A percentile compares a stretch with the other conserved stretches of the same genome.
phyloP scores from a whole-genome alignment of 2,888 invertebrate species.

The Abrostola triplasia region DNA sequence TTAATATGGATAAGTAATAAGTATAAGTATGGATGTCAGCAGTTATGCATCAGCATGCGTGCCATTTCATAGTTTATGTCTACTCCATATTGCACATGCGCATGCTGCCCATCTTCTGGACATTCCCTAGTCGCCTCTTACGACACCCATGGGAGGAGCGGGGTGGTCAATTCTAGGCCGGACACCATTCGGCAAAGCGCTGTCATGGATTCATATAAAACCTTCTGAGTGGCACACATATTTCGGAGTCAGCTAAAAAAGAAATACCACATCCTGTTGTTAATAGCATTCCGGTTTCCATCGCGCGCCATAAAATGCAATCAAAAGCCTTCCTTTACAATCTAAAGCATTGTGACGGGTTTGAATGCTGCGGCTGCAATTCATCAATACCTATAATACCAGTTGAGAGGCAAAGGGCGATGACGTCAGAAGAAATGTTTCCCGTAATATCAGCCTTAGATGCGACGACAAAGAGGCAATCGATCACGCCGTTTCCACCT shows the following conservation, averaged over 20 bases:
- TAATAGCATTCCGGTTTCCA: neutral
- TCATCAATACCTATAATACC: slow-evolving; percentile 76
- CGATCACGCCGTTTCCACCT: slow-evolving; percentile 80
- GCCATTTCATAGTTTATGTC: too few species aligned
- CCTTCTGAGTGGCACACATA: neutral
- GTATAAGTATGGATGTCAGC: neutral
- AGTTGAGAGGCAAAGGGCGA: slow-evolving; percentile 67
- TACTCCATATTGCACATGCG: too few species aligned
- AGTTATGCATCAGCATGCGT: neutral
- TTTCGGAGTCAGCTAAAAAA: too few species aligned
- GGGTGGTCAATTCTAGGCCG: too few species aligned
- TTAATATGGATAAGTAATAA: too few species aligned
- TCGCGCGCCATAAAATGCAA: slow-evolving; percentile 4
- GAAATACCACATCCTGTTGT: neutral
- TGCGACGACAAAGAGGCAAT: slow-evolving; percentile 80
- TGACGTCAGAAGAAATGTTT: slow-evolving; percentile 77
- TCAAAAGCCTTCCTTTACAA: neutral
- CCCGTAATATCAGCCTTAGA: slow-evolving; percentile 69
- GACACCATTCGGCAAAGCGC: too few species aligned
- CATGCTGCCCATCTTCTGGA: too few species aligned
- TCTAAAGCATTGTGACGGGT: slow-evolving; percentile 10
- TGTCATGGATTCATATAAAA: too few species aligned
- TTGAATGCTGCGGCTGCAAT: slow-evolving; percentile 63
- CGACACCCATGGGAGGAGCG: too few species aligned
- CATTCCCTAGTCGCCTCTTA: too few species aligned